Evolutionary conservation across 2,113 vertebrate genomes (phyloP).

Genomic region (Chionomys nivalis): DNA sequence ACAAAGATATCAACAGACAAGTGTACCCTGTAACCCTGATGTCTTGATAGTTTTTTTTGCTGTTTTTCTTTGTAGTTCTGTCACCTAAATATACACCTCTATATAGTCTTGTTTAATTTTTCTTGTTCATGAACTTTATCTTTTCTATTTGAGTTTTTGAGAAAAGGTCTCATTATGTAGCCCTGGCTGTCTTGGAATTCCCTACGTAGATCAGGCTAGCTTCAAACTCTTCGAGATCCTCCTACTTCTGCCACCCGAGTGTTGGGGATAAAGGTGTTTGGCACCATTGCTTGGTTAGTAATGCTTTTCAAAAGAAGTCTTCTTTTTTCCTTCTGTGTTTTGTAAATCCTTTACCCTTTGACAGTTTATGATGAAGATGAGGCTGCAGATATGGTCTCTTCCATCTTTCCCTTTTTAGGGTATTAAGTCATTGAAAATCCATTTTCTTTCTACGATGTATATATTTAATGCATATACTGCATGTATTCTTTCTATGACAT

Average conservation of each 20-base stretch:
- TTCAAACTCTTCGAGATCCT: not conserved
- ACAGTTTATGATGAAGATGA: not conserved
- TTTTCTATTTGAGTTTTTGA: not conserved
- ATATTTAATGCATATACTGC: not conserved
- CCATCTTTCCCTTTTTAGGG: not conserved
- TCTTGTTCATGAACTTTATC: not conserved
- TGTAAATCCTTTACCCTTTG: not conserved
- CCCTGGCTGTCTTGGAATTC: not conserved
- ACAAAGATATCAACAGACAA: not conserved
- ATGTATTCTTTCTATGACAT: not conserved
- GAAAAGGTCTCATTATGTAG: not conserved
- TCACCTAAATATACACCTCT: not conserved
- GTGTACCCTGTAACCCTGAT: not conserved
- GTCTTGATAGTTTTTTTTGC: not conserved
- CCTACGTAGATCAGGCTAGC: not conserved
- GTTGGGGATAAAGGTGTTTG: not conserved
- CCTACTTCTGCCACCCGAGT: not conserved
- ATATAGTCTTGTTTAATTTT: not conserved
- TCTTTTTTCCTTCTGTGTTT: not conserved
- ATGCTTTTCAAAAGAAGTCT: not conserved
- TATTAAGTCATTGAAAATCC: not conserved
- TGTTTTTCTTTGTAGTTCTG: conserved; percentile 27
- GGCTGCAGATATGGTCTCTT: not conserved
- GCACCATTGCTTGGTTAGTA: not conserved
- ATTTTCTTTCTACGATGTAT: not conserved